phyloP scores from a whole-genome alignment of 2,888 invertebrate genomes.

The Crematogaster levior region DNA sequence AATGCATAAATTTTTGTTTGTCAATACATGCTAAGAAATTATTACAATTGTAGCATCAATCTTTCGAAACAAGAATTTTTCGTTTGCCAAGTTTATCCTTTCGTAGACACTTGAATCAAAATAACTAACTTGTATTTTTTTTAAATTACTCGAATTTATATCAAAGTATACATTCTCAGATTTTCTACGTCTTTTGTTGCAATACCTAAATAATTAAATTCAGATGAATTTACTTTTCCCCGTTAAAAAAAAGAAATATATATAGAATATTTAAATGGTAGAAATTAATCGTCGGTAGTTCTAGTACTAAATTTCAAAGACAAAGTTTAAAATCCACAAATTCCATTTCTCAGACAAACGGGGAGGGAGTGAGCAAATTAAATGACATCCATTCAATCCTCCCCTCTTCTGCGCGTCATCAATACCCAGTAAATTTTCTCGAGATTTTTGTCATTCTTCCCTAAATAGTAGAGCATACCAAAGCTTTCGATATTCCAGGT shows the following conservation, averaged over 20 bases:
- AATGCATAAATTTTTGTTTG: background rate
- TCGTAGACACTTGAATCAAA: background rate
- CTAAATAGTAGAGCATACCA: background rate
- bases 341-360: background rate
- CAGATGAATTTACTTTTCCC: background rate
- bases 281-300: background rate
- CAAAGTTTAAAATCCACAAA: no score
- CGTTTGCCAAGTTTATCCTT: background rate
- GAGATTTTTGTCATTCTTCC: background rate
- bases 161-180: background rate
- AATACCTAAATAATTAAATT: background rate
- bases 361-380: background rate
- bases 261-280: background rate
- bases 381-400: background rate
- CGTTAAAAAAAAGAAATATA: no score
- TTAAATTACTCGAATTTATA: background rate
- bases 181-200: background rate
- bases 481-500: background rate
- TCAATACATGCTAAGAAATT: constrained; percentile 7
- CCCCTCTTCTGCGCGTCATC: background rate
- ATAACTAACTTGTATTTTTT: background rate
- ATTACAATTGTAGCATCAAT: background rate
- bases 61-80: no score
- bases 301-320: background rate
- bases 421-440: background rate